A percentile compares a stretch with the other conserved stretches of the same genome.
phyloP scores from a whole-genome alignment of 2,888 invertebrate species.

The Andrena marginata region DNA sequence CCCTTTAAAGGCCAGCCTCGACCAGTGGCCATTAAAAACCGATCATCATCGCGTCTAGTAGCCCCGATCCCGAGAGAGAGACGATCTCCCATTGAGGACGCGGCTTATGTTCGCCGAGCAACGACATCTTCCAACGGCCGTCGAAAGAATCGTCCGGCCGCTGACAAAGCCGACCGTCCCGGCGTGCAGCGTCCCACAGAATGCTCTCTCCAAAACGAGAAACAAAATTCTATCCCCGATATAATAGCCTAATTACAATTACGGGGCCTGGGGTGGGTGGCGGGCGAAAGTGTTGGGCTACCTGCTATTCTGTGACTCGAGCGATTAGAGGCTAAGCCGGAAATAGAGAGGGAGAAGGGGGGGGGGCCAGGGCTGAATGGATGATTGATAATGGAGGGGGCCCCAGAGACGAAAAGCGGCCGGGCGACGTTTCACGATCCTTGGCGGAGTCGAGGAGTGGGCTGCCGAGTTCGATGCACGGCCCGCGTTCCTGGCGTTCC shows the following conservation, averaged over 20 bases:
- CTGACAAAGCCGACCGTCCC: conserved; percentile 2
- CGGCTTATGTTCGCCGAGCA: background rate
- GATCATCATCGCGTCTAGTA: conserved; percentile 3
- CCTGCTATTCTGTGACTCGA: conserved; percentile 54
- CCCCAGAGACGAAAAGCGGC: conserved; percentile 1
- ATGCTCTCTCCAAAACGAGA: conserved; percentile 29
- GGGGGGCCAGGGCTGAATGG: conserved; percentile 44
- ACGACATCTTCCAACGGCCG: background rate
- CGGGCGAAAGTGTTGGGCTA: conserved; percentile 41
- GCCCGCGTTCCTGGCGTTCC: conserved; percentile 30
- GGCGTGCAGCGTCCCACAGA: conserved; percentile 6
- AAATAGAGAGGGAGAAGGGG: conserved; percentile 44
- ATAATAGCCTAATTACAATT: conserved; percentile 66
- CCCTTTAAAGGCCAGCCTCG: background rate
- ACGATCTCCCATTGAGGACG: background rate
- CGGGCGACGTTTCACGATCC: background rate
- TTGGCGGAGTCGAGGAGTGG: conserved; percentile 12
- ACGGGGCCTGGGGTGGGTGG: conserved; percentile 17
- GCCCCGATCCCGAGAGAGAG: background rate
- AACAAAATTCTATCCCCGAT: conserved; percentile 50
- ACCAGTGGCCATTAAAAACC: conserved; percentile 4
- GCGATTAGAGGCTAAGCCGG: conserved; percentile 60
- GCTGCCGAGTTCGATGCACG: conserved; percentile 5
- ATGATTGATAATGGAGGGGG: conserved; percentile 57
- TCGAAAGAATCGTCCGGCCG: conserved; percentile 2